phyloP scores from a whole-genome alignment of 2,113 vertebrate species.

The rat (Rattus norvegicus) region GRCr8 NC_086023.1:73816501-73817000 shows the following conservation, averaged over 20 bases:
- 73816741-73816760: conserved; percentile 2
- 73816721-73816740: conserved; percentile 19
- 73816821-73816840: conserved; percentile 85
- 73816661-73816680: conserved; percentile 5
- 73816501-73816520: conserved; percentile 76
- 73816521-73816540: conserved; percentile 67
- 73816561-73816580: conserved; percentile 81
- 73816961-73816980: conserved; percentile 81
- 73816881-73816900: conserved; percentile 83
- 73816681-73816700: not conserved
- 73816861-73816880: conserved; percentile 87
- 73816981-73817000: conserved; percentile 65
- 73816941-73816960: conserved; percentile 79
- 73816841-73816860: conserved; percentile 83
- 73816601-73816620: not conserved
- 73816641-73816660: conserved; percentile 52
- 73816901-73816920: conserved; percentile 85
- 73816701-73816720: not conserved
- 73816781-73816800: conserved; percentile 84
- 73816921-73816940: conserved; percentile 81
- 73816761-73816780: conserved; percentile 79
- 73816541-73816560: conserved; percentile 47
- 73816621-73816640: not conserved
- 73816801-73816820: conserved; percentile 85
- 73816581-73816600: conserved; percentile 72